A percentile compares a stretch with the other conserved stretches of the same genome.
These are phyloP conservation scores for Cheilosia soror DNA, from an alignment of 2,888 invertebrate species.

Conservation along the genomic window DNA sequence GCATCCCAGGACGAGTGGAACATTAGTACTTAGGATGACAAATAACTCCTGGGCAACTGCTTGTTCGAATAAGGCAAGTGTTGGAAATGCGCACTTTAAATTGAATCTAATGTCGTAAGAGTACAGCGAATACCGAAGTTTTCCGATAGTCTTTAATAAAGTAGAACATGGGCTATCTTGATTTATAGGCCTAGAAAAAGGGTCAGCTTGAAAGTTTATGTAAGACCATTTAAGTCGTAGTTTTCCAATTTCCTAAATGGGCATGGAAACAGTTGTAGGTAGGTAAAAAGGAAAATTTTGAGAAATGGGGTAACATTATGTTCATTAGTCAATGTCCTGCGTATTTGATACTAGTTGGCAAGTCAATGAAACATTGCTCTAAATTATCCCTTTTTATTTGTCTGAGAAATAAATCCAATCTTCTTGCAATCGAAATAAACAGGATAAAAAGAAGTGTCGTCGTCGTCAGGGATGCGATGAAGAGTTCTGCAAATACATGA, in stretches of 20 bases:
- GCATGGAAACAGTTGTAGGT: neutral
- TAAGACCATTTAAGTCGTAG: conserved; percentile 26
- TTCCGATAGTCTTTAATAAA: conserved; percentile 36
- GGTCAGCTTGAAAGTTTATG: conserved; percentile 37
- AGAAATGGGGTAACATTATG: no score
- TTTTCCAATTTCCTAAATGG: conserved; percentile 24
- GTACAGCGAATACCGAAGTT: neutral
- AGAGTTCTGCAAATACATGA: no score
- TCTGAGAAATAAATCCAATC: no score
- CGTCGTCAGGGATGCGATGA: no score
- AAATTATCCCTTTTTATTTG: no score
- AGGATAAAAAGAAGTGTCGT: neutral
- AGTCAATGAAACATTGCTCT: no score
- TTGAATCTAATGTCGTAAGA: conserved; percentile 19
- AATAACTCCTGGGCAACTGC: conserved; percentile 32
- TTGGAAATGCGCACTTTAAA: conserved; percentile 52
- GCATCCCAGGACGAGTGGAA: conserved; percentile 37
- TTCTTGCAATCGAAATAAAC: neutral
- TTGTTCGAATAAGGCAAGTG: conserved; percentile 16
- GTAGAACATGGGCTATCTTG: conserved; percentile 45
- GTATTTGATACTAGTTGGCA: no score
- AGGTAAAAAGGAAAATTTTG: neutral
- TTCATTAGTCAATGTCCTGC: no score
- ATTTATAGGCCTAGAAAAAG: conserved; percentile 48
- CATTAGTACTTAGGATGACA: conserved; percentile 54